Evolutionary conservation across 2,113 vertebrate species (phyloP).

Genomic region (Macquaria ambigua): DNA sequence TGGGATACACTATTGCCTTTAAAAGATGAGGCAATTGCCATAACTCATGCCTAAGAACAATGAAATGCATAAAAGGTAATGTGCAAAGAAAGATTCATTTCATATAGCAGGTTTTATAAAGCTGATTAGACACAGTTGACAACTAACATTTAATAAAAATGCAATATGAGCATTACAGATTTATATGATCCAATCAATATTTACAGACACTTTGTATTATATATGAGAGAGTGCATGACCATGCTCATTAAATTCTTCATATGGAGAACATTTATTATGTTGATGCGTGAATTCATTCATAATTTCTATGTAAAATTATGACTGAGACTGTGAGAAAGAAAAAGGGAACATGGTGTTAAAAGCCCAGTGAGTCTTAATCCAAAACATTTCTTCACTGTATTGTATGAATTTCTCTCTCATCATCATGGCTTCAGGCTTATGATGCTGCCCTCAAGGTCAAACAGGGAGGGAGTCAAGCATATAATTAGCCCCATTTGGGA

Average conservation of each 20-base stretch:
- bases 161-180: neutral
- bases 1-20: neutral
- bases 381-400: neutral
- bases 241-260: neutral
- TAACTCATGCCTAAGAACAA: neutral
- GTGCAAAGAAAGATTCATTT: neutral
- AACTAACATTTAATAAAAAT: neutral
- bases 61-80: neutral
- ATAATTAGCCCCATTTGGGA: neutral
- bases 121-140: neutral
- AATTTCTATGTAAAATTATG: neutral
- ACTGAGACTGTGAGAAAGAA: neutral
- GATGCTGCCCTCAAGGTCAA: neutral
- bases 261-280: neutral
- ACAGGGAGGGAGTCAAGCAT: neutral
- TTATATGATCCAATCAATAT: conserved; percentile 3
- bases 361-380: neutral
- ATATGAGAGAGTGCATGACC: neutral
- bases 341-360: neutral
- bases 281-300: neutral
- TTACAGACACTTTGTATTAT: conserved; percentile 10
- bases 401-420: too few relatives aligned
- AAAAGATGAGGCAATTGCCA: neutral
- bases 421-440: too few relatives aligned
- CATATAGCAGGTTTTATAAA: neutral